Evolutionary conservation across 2,888 invertebrate species (phyloP), one percentile per base, ranked within the genome.

Genomic region (Thecophora atra): DNA sequence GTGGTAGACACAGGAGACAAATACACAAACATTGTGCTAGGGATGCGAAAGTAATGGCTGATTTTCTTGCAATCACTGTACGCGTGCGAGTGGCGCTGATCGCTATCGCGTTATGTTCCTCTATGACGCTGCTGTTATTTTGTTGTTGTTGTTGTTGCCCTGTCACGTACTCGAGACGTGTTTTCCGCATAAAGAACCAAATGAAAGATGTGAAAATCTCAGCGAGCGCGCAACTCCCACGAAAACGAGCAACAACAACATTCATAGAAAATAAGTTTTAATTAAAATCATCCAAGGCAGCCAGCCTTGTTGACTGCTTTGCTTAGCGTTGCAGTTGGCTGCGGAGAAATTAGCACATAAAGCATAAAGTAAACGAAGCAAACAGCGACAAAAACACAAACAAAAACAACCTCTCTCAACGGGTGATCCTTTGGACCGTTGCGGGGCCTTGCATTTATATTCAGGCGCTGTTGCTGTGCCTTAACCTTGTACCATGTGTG

Each of bases 81-180:
- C 47, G 63, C 65, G 30, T 63, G 70, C 52, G 63, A 54, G 54
- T 54, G 60, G 37, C 63, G 70, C 63, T 21, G 30, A 19, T 63
- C 15, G 44, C 70, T 15, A n/a, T 44, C 13, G 54, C 71, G 21
- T 30, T 30, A 30, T 47, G 47, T 37, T 56, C 13, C 5, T 56
- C 26, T 21, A 26, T 62, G 37, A 58, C 58, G 54, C 56, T 15
- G 21, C 17, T 67, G 65, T 51, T 51, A 52, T 66, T 70, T 24
- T 17, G 26, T 68, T 70, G 24, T 13, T 67, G 44, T 17, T 24
- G 44, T 24, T 68, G 63, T 71, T 72, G 47, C n/a, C 51, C 15
- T 62, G 42, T 76, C 73, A 74, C 76, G 76, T 76, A 73, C 74
- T 73, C 73, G 74, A 75, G 76, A 77, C 74, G 74, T 73, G 75